These are phyloP conservation scores for Alouatta palliata DNA, from an alignment of 2,113 vertebrate genomes.

Conservation along the genomic window DNA sequence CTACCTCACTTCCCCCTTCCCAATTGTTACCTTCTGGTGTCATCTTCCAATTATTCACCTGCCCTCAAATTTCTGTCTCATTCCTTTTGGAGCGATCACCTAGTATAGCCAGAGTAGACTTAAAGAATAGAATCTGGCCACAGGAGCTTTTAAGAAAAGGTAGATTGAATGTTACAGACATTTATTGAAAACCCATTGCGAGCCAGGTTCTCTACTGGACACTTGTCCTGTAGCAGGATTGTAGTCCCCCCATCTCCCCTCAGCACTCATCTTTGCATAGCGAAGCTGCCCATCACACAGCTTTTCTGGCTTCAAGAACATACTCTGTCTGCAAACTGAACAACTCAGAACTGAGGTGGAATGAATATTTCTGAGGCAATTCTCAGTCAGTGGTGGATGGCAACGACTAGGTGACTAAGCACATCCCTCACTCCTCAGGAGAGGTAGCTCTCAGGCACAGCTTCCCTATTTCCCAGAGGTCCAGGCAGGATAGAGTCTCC, in stretches of 20 bases:
- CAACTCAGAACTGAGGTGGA: neutral
- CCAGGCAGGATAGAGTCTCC: accelerated
- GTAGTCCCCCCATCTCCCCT: neutral
- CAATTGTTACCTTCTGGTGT: neutral
- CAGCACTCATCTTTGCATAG: neutral
- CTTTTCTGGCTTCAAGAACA: neutral
- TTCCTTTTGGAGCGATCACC: too few species aligned
- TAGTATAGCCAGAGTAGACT: neutral
- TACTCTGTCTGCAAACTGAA: neutral
- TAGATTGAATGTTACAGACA: neutral
- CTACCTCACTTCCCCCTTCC: accelerated
- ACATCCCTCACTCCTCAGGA: neutral
- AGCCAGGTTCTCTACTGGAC: neutral
- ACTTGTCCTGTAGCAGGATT: neutral
- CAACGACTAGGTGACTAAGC: neutral
- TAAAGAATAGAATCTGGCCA: neutral
- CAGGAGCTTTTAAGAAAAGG: neutral
- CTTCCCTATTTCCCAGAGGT: neutral
- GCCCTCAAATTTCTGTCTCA: neutral
- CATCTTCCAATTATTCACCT: too few species aligned
- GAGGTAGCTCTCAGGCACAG: neutral
- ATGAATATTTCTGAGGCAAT: neutral
- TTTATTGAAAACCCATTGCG: neutral
- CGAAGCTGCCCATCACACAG: neutral
- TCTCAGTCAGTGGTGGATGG: neutral